Base-by-base conservation (phyloP, 53 echinoderm and acorn worm genomes). In the Antedon mediterranea region DNA sequence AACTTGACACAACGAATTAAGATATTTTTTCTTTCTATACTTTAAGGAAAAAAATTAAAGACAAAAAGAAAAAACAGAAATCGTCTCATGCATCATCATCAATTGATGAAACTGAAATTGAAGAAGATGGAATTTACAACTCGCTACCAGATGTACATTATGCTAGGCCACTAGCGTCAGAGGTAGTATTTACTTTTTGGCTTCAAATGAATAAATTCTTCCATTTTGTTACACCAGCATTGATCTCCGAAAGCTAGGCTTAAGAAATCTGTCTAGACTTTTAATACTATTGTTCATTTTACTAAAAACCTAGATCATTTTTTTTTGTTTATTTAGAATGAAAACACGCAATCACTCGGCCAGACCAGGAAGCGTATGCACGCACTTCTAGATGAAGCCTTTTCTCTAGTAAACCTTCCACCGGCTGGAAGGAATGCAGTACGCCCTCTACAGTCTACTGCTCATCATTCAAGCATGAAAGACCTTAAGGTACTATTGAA, bases 311-410 rank as follows among this genome's bases (percentile, higher is more conserved):
- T 29, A 43, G 37, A 32, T 26, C 29, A 26, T 73, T 74, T 82
- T n/a, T n/a, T 37, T 18, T 57, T 2, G 9, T 57, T 57, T 3
- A 11, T 57, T 57, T 57, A 57, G 57, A 57, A 57, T 57, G 57
- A 57, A 11, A 57, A 57, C 57, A 23, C 14, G 20, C 86, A 88
- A 42, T 77, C 93, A 23, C 57, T 93, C 8, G 79, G 79, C 8
- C 86, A 90, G 31, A 81, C 90, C 43, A 85, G 76, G 73, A 80
- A 84, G 71, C 81, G 84, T 75, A 86, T 93, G 37, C 90, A 93
- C 73, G 80, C 83, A 42, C 88, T 93, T 13, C 88, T 93, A n/a
- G 93, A 93, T 70, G 93, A 93, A 76, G 93, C 90, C 33, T 93
- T 93, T 81, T 90, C 90, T 88, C 86, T 93, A 81, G 93, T 93